Base-by-base conservation (phyloP, 1,140 invertebrate species). In the Trichonephila clavata region DNA sequence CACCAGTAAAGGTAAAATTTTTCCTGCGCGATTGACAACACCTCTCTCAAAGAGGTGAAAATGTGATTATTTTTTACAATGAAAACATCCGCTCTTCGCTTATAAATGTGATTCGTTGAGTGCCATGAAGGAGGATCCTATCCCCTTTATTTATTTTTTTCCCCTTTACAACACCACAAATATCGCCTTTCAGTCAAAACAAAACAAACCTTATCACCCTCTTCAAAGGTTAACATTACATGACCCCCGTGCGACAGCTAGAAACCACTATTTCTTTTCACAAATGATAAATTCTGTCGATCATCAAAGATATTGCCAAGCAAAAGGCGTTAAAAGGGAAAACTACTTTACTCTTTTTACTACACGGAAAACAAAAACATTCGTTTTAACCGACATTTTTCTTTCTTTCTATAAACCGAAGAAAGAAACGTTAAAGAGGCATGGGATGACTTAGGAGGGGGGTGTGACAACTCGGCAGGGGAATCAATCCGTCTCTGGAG, bases 401-500 rank as follows among this genome's bases (percentile, higher is more conserved):
- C 4, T 63, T 24, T 65, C 21, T 68, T 68, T n/a, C 24, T 68
- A 24, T 68, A 4, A 24, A 24, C 24, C 13, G 2, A 13, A n/a
- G 7, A n/a, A 68, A 8, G 65, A 68, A 68, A 27, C n/a, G 65
- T 27, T 68, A 10, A 68, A 68, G 65, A 68, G 50, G n/a, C 21
- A 68, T 68, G 13, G n/a, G n/a, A 24, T 68, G 24, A 68, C 65
- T 68, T 24, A 50, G 10, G 50, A 18, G 71, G 27, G 71, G 71
- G 27, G 20, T 14, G 71, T 32, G 71, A 77, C 27, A 77, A 32
- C 61, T 63, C 3, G 61, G 61, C 14, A 7, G 71, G 27, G 16
- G 71, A 77, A 77, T 77, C 71, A 77, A 77, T 77, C 71, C 71
- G 71, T 77, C 71, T 77, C 27, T 7, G 14, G 27, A 77, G 71